These are phyloP conservation scores for Zoanthus sociatus DNA, from an alignment of 92 coral and sea anemone species.

Conservation along the genomic window DNA sequence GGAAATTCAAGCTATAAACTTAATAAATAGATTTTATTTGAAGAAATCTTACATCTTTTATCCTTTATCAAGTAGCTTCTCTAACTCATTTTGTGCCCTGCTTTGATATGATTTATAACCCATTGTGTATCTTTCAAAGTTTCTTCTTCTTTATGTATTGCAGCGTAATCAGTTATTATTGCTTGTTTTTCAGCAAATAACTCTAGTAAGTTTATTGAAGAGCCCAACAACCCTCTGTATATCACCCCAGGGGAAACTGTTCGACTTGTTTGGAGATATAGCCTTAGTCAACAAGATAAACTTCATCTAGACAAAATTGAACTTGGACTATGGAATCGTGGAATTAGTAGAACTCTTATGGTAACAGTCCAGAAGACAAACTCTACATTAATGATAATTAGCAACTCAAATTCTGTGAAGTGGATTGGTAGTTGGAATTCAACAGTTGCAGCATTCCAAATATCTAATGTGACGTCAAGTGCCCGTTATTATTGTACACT, in stretches of 20 bases:
- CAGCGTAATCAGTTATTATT: no score
- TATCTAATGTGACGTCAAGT: constrained; percentile 16
- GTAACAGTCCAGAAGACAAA: constrained; percentile 19
- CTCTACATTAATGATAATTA: background rate
- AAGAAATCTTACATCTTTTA: no score
- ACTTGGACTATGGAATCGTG: constrained; percentile 27
- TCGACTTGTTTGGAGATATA: constrained; percentile 23
- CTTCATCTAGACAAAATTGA: constrained; percentile 30
- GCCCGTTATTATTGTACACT: constrained; percentile 9
- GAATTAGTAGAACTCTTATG: constrained; percentile 18
- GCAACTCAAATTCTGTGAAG: background rate
- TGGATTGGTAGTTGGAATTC: constrained; percentile 43
- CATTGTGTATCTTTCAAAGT: no score
- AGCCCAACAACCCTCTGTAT: background rate
- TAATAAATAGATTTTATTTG: no score
- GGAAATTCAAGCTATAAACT: no score
- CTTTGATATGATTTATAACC: no score
- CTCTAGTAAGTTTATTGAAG: background rate
- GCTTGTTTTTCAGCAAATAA: constrained; percentile 15
- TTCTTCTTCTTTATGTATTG: no score
- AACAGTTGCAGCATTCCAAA: constrained; percentile 7
- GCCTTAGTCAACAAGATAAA: background rate
- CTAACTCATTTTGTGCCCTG: no score
- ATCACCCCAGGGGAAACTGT: constrained; percentile 11
- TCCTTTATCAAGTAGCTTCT: no score